Conservation (phyloP, 2,113 vertebrate genomes). For the Pao palembangensis region DNA sequence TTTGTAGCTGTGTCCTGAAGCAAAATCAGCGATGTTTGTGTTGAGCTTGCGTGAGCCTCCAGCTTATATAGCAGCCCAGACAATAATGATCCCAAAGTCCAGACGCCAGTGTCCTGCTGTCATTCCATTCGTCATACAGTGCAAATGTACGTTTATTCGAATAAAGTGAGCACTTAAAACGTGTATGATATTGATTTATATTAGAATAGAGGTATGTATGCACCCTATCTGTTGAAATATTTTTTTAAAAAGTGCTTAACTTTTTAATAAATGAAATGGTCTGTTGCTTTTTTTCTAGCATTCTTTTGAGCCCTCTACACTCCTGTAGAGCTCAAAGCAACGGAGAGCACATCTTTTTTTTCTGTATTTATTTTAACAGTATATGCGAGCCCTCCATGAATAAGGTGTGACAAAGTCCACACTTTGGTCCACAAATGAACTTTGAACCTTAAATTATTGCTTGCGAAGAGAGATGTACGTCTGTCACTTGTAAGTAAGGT, state of each 20-base stretch:
- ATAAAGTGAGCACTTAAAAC: no score
- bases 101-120: conserved; percentile 61
- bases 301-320: no score
- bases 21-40: conserved; percentile 19
- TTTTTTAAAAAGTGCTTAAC: no score
- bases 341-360: no score
- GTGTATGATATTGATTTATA: no score
- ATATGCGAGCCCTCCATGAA: neutral
- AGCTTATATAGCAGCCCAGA: conserved; percentile 60
- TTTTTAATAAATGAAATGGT: no score
- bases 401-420: neutral
- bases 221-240: no score
- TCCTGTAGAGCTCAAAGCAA: no score
- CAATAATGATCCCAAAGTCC: conserved; percentile 66
- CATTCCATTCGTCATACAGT: conserved; percentile 18
- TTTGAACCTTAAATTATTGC: conserved; percentile 4
- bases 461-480: neutral
- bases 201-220: no score
- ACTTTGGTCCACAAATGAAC: neutral
- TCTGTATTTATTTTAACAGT: no score
- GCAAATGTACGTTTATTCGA: neutral
- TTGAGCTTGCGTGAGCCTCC: neutral
- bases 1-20: neutral
- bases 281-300: no score
- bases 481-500: neutral